A percentile compares a stretch with the other conserved stretches of the same genome.
Conservation (phyloP, 2,888 invertebrate species). For the Aleiodes testaceus region DNA sequence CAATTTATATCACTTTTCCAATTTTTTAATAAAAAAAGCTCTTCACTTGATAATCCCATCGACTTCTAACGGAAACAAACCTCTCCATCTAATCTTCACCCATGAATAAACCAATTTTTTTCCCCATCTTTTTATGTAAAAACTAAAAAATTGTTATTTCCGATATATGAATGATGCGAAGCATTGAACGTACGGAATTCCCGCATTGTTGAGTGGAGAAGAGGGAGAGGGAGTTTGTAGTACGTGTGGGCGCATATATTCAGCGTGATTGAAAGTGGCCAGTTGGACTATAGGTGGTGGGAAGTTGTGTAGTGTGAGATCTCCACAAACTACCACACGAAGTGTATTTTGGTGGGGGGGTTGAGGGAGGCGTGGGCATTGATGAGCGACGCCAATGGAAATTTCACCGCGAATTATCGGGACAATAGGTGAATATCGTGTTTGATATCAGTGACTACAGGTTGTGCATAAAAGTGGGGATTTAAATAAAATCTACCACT, state of each 20-base stretch:
- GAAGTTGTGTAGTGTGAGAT: background rate
- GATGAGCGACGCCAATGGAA: conserved; percentile 31
- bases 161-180: conserved; percentile 22
- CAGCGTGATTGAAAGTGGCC: conserved; percentile 29
- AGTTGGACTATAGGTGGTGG: conserved; percentile 9
- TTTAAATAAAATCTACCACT: conserved; percentile 31
- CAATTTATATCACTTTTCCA: too few species aligned
- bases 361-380: conserved; percentile 23
- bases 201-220: conserved; percentile 12
- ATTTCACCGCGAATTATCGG: conserved; percentile 39
- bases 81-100: too few species aligned
- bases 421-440: conserved; percentile 36
- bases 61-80: too few species aligned
- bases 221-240: conserved; percentile 9
- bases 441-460: conserved; percentile 32
- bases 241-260: conserved; percentile 34
- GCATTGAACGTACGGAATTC: conserved; percentile 19
- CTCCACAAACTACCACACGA: too few species aligned
- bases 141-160: conserved; percentile 13
- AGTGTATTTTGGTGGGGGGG: background rate
- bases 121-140: background rate
- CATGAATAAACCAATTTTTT: too few species aligned
- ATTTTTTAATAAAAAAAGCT: too few species aligned
- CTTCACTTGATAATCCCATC: too few species aligned
- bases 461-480: conserved; percentile 31